Conservation (phyloP, 2,888 invertebrate species). For the Branchinecta sandiegonensis region DNA sequence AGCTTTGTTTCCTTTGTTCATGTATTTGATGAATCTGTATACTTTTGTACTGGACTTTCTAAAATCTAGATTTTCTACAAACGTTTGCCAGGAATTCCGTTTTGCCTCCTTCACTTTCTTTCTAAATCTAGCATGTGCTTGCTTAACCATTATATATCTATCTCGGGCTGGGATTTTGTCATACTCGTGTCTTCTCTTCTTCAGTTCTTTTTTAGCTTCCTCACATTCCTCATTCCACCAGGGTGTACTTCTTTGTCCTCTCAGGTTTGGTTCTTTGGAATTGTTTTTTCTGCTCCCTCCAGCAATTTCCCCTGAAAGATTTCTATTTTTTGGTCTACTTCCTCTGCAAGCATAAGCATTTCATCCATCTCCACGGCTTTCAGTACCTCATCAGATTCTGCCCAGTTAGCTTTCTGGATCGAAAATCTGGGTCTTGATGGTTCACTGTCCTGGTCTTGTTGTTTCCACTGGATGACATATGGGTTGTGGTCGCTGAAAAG, state of each 20-base stretch:
- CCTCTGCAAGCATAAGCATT: background rate
- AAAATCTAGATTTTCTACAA: too few species aligned
- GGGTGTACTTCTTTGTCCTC: background rate
- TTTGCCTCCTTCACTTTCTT: too few species aligned
- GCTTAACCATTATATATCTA: too few species aligned
- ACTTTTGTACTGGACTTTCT: background rate
- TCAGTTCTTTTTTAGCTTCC: constrained; percentile 9
- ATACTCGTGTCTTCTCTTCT: constrained; percentile 4
- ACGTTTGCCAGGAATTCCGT: too few species aligned
- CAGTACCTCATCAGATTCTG: background rate
- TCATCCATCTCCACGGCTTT: background rate
- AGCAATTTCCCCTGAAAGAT: background rate
- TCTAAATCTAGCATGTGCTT: too few species aligned
- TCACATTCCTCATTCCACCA: constrained; percentile 11
- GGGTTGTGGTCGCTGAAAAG: background rate
- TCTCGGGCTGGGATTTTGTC: background rate
- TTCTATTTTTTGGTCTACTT: background rate
- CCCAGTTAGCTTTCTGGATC: background rate
- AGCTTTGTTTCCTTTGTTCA: too few species aligned
- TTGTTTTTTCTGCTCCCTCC: background rate
- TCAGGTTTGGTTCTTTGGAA: background rate
- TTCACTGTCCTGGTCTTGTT: background rate
- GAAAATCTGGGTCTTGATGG: background rate
- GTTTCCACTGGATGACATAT: background rate
- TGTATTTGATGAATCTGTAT: too few species aligned